Evolutionary conservation across 2,797 vertebrate genomes (phyloP).

Genomic region (Anabas testudineus): DNA sequence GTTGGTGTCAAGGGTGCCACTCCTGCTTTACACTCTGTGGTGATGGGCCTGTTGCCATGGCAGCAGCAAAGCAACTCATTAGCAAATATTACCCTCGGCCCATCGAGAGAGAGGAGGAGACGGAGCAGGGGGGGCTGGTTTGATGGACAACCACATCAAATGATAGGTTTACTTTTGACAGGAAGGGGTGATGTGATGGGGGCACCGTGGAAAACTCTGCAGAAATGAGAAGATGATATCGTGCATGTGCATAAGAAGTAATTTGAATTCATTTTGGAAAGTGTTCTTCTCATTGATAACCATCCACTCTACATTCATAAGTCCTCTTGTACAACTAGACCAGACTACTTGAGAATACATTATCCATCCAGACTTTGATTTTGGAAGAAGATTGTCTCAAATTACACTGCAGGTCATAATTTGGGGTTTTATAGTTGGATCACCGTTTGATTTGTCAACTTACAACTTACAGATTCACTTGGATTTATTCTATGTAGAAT

Average conservation of each 20-base stretch:
- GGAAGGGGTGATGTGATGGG: constrained; percentile 9
- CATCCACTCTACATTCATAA: constrained; percentile 32
- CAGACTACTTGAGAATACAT: constrained; percentile 28
- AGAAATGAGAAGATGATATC: constrained; percentile 13
- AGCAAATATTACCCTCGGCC: constrained; percentile 68
- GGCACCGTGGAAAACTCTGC: constrained; percentile 24
- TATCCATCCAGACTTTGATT: constrained; percentile 29
- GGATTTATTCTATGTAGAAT: no score
- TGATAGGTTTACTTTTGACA: constrained; percentile 45
- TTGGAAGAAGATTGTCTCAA: constrained; percentile 9
- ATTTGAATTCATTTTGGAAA: constrained; percentile 33
- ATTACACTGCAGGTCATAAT: background rate
- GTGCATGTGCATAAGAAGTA: constrained; percentile 17
- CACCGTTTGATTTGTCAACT: no score
- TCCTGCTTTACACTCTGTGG: constrained; percentile 60
- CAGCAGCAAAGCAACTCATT: constrained; percentile 74
- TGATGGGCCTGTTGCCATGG: constrained; percentile 74
- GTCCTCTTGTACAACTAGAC: constrained; percentile 6
- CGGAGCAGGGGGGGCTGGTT: constrained; percentile 24
- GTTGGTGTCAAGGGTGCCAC: constrained; percentile 71
- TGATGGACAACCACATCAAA: constrained; percentile 61
- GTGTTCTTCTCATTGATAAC: constrained; percentile 31
- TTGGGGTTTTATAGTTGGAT: no score
- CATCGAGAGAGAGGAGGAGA: background rate
- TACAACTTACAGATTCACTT: no score